These are phyloP conservation scores for Tetranychus piercei DNA, from an alignment of 2,888 invertebrate genomes.

Conservation along the genomic window DNA sequence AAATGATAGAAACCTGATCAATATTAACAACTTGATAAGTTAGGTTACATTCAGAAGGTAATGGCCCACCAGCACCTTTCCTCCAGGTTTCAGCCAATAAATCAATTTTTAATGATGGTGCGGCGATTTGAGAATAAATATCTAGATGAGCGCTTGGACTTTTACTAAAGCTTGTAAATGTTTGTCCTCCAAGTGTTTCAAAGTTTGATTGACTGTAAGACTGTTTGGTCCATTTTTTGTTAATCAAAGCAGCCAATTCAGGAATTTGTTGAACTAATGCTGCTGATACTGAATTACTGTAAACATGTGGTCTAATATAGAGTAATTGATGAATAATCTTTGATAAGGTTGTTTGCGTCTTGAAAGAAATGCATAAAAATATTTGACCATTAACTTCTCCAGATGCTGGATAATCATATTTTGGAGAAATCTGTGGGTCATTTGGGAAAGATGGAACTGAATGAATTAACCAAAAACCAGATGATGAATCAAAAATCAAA, in stretches of 20 bases:
- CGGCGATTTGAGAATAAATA: constrained; percentile 29
- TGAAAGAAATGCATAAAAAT: constrained; percentile 61
- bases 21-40: constrained; percentile 28
- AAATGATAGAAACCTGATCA: constrained; percentile 18
- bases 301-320: constrained; percentile 18
- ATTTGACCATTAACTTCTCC: constrained; percentile 56
- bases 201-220: not conserved
- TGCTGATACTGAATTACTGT: not conserved
- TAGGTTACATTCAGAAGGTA: constrained; percentile 32
- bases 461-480: constrained; percentile 60
- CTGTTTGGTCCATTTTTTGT: constrained; percentile 2
- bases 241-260: constrained; percentile 2
- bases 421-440: constrained; percentile 31
- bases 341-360: constrained; percentile 43
- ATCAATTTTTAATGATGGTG: constrained; percentile 28
- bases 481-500: constrained; percentile 48
- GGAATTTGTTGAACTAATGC: not conserved
- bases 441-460: constrained; percentile 70
- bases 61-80: constrained; percentile 30
- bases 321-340: constrained; percentile 28
- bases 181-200: constrained; percentile 3
- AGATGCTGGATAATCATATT: constrained; percentile 32
- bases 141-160: constrained; percentile 24
- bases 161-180: constrained; percentile 19
- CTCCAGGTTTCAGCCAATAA: constrained; percentile 36